Conservation (phyloP, 2,888 invertebrate species). For the Tachystola acroxantha region DNA sequence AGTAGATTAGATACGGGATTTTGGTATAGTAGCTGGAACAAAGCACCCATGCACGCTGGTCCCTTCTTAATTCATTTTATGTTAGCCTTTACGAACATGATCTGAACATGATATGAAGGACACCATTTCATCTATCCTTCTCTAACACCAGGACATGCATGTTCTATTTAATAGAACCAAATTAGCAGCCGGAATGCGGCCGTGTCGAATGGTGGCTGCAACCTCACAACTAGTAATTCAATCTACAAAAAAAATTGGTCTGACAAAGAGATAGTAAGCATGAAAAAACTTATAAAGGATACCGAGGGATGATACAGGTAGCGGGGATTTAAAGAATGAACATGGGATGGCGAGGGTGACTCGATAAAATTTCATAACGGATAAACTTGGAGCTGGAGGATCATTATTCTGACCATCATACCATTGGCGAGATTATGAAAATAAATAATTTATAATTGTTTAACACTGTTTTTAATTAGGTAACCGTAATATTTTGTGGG, state of each 20-base stretch:
- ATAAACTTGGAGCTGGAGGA: too few species aligned
- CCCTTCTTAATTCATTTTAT: slow-evolving; percentile 17
- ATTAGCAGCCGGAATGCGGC: slow-evolving; percentile 69
- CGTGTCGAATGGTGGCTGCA: slow-evolving; percentile 64
- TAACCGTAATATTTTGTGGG: too few species aligned
- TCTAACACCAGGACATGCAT: slow-evolving; percentile 28
- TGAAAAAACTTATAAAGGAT: slow-evolving; percentile 51
- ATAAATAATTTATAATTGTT: too few species aligned
- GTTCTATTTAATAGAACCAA: slow-evolving; percentile 46
- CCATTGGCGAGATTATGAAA: too few species aligned
- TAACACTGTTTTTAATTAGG: too few species aligned
- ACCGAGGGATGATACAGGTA: slow-evolving; percentile 70
- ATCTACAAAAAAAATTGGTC: slow-evolving; percentile 50
- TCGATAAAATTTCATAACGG: slow-evolving; percentile 14
- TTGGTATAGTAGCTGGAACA: too few species aligned
- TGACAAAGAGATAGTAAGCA: slow-evolving; percentile 45
- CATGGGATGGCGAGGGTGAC: slow-evolving; percentile 22
- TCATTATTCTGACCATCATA: too few species aligned
- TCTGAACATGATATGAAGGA: slow-evolving; percentile 19
- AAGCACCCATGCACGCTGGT: slow-evolving; percentile 14
- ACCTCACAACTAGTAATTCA: slow-evolving; percentile 67
- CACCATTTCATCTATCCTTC: slow-evolving; percentile 17
- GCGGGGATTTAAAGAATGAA: slow-evolving; percentile 42
- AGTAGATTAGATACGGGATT: too few species aligned
- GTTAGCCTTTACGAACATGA: slow-evolving; percentile 22